A percentile compares a stretch with the other conserved stretches of the same genome.
Conservation (phyloP, 2,113 vertebrate genomes). For the Ameiurus melas region DNA sequence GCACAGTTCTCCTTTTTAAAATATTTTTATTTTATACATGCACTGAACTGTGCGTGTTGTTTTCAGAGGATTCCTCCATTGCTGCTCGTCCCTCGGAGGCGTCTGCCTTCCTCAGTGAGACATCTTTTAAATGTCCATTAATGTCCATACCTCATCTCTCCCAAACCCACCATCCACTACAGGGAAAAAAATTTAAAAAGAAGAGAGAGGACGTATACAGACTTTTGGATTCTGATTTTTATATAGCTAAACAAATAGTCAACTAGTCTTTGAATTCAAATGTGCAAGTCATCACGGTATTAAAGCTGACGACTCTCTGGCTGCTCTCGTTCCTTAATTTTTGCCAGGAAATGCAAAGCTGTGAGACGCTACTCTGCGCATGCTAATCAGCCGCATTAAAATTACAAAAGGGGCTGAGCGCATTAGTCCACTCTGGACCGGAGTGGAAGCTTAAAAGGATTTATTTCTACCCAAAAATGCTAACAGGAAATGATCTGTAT, state of each 20-base stretch:
- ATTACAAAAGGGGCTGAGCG: constrained; percentile 59
- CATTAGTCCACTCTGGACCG: constrained; percentile 60
- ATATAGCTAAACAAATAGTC: not conserved
- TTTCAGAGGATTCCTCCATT: constrained; percentile 54
- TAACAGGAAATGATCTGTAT: not conserved
- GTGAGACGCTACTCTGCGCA: constrained; percentile 57
- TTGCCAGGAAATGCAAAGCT: constrained; percentile 60
- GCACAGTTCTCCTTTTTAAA: constrained; percentile 30
- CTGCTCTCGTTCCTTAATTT: constrained; percentile 53
- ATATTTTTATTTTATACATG: constrained; percentile 1
- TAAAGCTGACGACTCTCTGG: constrained; percentile 52
- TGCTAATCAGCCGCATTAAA: constrained; percentile 68
- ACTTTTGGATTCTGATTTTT: not conserved
- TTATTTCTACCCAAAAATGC: not conserved
- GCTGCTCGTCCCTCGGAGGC: constrained; percentile 48
- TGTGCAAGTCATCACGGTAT: constrained; percentile 67
- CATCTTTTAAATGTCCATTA: constrained; percentile 52
- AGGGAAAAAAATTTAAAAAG: too few relatives aligned
- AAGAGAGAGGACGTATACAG: not conserved
- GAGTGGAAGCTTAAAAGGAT: constrained; percentile 12
- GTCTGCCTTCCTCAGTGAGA: constrained; percentile 54
- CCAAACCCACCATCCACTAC: constrained; percentile 27
- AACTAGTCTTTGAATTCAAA: not conserved
- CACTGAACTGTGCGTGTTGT: constrained; percentile 52
- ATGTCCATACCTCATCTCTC: constrained; percentile 26